Conservation (phyloP, 1,140 invertebrate genomes). For the Calycopis cecrops region DNA sequence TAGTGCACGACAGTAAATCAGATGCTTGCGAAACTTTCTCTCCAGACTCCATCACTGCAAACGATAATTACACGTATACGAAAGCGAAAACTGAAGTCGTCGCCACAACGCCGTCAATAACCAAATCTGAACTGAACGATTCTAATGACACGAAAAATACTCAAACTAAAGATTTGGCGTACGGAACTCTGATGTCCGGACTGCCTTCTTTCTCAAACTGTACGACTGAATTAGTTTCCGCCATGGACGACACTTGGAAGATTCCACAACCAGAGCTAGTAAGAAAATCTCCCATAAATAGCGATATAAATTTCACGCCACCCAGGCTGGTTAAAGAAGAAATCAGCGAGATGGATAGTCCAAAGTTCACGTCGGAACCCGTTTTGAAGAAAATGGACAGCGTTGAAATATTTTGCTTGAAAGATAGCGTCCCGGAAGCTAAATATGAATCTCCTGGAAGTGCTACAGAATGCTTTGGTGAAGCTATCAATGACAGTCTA, state of each 20-base stretch:
- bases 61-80: slow-evolving; percentile 58
- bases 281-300: slow-evolving; percentile 42
- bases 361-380: slow-evolving; percentile 32
- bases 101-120: slow-evolving; percentile 39
- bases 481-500: slow-evolving; percentile 32
- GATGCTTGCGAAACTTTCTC: slow-evolving; percentile 58
- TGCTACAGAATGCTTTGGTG: not conserved
- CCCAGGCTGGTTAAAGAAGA: slow-evolving; percentile 37
- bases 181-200: slow-evolving; percentile 56
- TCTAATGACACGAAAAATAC: slow-evolving; percentile 45
- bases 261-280: slow-evolving; percentile 54
- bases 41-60: slow-evolving; percentile 59
- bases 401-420: slow-evolving; percentile 52
- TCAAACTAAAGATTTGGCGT: slow-evolving; percentile 62
- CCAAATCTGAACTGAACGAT: slow-evolving; percentile 54
- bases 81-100: slow-evolving; percentile 49
- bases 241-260: slow-evolving; percentile 50
- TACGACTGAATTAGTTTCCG: slow-evolving; percentile 51
- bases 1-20: slow-evolving; percentile 62
- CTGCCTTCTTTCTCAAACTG: slow-evolving; percentile 60
- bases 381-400: slow-evolving; percentile 59
- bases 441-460: slow-evolving; percentile 13
- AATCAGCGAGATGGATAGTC: slow-evolving; percentile 28
- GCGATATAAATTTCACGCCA: slow-evolving; percentile 37
- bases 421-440: slow-evolving; percentile 35